Evolutionary conservation across 1,140 invertebrate species (phyloP).

Genomic region (Platyscapa corneri): DNA sequence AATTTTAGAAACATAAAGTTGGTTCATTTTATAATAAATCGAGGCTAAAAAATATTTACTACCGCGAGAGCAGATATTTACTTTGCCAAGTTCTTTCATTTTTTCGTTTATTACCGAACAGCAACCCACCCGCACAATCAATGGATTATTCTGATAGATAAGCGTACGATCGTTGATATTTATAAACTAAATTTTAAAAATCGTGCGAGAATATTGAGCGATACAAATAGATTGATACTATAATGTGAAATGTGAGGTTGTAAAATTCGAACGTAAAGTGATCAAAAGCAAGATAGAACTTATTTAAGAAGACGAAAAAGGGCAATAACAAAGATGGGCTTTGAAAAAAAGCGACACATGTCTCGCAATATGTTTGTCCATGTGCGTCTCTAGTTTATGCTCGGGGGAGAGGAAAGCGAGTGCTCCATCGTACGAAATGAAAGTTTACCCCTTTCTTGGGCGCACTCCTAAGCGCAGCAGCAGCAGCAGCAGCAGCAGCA

Average conservation of each 20-base stretch:
- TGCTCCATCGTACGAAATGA: conserved; percentile 26
- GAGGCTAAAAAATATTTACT: no score
- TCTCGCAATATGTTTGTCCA: not conserved
- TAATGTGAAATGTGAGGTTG: not conserved
- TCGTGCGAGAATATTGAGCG: no score
- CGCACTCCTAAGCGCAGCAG: not conserved
- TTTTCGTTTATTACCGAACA: no score
- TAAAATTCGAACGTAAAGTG: not conserved
- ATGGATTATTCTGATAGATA: no score
- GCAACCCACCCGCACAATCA: no score
- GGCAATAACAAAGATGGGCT: not conserved
- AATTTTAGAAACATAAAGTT: no score
- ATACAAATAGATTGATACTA: not conserved
- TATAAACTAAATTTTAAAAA: no score
- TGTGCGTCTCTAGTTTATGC: not conserved
- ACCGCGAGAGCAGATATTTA: no score
- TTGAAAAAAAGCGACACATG: conserved; percentile 26
- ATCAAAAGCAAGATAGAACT: not conserved
- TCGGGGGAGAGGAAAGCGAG: not conserved
- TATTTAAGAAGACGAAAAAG: not conserved
- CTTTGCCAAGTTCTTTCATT: no score
- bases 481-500: no score
- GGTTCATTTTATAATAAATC: no score
- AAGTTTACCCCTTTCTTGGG: conserved; percentile 1
- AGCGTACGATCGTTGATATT: no score